These are phyloP conservation scores for Neotoma lepida DNA, from an alignment of 2,113 vertebrate species.

Conservation along the genomic window DNA sequence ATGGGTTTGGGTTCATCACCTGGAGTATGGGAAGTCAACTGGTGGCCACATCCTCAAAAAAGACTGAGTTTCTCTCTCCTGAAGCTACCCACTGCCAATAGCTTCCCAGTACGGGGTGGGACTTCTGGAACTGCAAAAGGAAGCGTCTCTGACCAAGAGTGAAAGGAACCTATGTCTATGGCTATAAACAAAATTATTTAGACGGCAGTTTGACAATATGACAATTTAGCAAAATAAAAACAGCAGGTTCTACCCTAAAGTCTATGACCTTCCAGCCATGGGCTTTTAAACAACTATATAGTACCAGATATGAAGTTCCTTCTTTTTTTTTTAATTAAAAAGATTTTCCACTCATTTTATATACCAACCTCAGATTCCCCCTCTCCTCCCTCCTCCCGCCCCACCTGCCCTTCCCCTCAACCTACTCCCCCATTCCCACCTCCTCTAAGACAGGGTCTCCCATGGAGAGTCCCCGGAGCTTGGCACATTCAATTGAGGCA, in stretches of 20 bases:
- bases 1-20: background rate
- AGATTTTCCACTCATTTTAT: no score
- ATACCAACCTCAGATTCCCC: no score
- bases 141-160: background rate
- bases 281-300: background rate
- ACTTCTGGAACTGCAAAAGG: background rate
- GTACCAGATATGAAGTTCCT: background rate
- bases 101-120: background rate
- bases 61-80: background rate
- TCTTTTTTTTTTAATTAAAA: no score
- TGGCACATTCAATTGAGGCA: no score
- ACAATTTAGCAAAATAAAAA: background rate
- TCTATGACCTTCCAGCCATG: background rate
- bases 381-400: no score
- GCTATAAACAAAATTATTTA: background rate
- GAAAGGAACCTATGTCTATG: background rate
- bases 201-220: background rate
- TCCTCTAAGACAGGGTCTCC: no score
- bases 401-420: no score
- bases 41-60: background rate
- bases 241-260: no score
- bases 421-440: no score
- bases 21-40: background rate
- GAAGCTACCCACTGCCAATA: background rate
- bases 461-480: no score